Evolutionary conservation across 2,888 invertebrate species (phyloP).

Genomic region (Acheta domesticus): DNA sequence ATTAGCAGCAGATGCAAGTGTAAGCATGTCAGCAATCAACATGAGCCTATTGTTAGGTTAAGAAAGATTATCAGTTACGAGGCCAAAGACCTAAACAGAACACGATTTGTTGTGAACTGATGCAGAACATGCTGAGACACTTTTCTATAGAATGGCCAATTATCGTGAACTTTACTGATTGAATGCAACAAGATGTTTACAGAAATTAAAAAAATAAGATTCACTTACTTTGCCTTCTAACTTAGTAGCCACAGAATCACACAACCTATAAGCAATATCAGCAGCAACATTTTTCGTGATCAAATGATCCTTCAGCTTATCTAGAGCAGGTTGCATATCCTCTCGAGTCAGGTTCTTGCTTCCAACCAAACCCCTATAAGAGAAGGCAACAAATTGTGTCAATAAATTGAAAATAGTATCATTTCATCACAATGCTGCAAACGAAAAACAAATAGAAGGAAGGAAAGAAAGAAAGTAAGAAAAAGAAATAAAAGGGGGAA

Average conservation of each 20-base stretch:
- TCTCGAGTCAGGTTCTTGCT: constrained; percentile 78
- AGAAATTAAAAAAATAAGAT: not conserved
- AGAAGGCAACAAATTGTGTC: too few species aligned
- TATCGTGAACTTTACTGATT: too few species aligned
- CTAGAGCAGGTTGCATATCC: constrained; percentile 81
- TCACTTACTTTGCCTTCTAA: constrained; percentile 75
- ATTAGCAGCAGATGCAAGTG: too few species aligned
- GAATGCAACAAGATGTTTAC: too few species aligned
- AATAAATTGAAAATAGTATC: constrained; percentile 22
- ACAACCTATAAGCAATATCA: constrained; percentile 90
- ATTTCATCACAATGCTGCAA: constrained; percentile 19
- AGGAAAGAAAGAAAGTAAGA: constrained; percentile 24
- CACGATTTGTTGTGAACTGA: not conserved
- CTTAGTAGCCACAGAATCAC: constrained; percentile 86
- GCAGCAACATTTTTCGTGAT: constrained; percentile 96
- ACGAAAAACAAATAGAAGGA: not conserved
- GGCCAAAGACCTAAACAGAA: not conserved
- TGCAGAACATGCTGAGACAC: too few species aligned
- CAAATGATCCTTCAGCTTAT: constrained; percentile 91
- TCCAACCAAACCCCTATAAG: constrained; percentile 69
- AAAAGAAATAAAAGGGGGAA: not conserved
- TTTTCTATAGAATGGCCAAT: too few species aligned
- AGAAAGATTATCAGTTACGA: too few species aligned
- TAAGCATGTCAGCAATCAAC: too few species aligned
- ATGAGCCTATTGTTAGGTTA: too few species aligned